These are phyloP conservation scores for Coilia nasus DNA, from an alignment of 2,797 vertebrate genomes.

Conservation along the genomic window DNA sequence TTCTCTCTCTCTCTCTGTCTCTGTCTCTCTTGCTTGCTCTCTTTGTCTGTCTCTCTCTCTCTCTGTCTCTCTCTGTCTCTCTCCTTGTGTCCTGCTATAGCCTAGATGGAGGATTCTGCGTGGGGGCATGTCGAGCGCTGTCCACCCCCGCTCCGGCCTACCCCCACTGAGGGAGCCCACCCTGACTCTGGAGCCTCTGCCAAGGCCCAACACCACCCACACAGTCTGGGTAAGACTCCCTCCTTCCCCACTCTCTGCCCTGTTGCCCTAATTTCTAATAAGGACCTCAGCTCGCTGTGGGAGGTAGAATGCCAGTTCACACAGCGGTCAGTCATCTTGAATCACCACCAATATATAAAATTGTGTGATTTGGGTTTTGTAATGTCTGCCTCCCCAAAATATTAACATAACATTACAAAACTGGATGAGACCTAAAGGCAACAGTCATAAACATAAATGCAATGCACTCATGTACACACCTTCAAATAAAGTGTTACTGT, in stretches of 20 bases:
- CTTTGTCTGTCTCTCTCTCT: not conserved
- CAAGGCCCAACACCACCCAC: slow-evolving; percentile 80
- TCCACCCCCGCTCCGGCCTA: slow-evolving; percentile 61
- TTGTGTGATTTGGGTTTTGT: no score
- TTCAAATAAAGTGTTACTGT: not conserved
- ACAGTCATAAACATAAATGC: no score
- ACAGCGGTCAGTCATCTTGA: not conserved
- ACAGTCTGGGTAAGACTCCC: slow-evolving; percentile 67
- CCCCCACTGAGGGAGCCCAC: slow-evolving; percentile 70
- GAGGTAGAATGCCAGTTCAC: not conserved
- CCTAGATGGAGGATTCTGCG: slow-evolving; percentile 59
- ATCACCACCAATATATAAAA: no score
- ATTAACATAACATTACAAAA: no score
- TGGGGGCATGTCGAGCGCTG: slow-evolving; percentile 70
- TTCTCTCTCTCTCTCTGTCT: not conserved
- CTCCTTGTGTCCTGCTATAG: slow-evolving; percentile 52
- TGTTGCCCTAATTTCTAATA: not conserved
- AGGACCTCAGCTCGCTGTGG: not conserved
- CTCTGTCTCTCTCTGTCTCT: not conserved
- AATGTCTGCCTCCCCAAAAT: no score
- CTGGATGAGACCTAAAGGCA: no score
- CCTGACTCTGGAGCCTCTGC: slow-evolving; percentile 63
- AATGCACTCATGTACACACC: not conserved
- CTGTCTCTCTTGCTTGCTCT: not conserved
- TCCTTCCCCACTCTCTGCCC: not conserved